These are phyloP conservation scores for Drosophila busckii DNA, from an alignment of 1,140 invertebrate genomes.

Conservation along the genomic window DNA sequence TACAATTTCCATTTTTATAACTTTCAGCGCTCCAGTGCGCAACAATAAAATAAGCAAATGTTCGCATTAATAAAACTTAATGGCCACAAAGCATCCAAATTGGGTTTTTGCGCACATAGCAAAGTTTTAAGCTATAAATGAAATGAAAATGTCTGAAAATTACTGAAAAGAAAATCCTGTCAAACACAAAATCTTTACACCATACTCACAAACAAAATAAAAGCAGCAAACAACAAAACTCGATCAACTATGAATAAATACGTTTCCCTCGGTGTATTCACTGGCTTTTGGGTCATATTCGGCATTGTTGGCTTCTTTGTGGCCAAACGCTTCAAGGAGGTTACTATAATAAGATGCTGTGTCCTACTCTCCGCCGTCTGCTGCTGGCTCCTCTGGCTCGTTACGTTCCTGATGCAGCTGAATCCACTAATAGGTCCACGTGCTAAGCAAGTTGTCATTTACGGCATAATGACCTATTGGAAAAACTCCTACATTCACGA, in stretches of 20 bases:
- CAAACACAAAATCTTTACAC: no score
- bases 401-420: slow-evolving; percentile 55
- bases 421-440: slow-evolving; percentile 48
- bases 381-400: slow-evolving; percentile 52
- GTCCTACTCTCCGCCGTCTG: slow-evolving; percentile 33
- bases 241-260: slow-evolving; percentile 26
- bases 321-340: slow-evolving; percentile 25
- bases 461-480: slow-evolving; percentile 46
- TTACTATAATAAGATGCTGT: slow-evolving; percentile 32
- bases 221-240: no score
- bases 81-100: slow-evolving; percentile 46
- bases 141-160: slow-evolving; percentile 9
- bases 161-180: no score
- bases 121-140: slow-evolving; percentile 21
- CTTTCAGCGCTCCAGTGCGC: slow-evolving; percentile 46
- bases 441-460: slow-evolving; percentile 11
- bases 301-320: slow-evolving; percentile 8
- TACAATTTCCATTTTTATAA: slow-evolving; percentile 70
- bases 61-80: slow-evolving; percentile 62
- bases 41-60: slow-evolving; percentile 62
- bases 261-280: slow-evolving; percentile 2
- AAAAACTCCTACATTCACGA: slow-evolving; percentile 26
- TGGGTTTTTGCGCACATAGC: slow-evolving; percentile 36
- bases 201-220: no score
- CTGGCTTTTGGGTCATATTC: slow-evolving; percentile 31